Evolutionary conservation across 1,140 invertebrate genomes (phyloP).

Genomic region (Drosophila sucinea): DNA sequence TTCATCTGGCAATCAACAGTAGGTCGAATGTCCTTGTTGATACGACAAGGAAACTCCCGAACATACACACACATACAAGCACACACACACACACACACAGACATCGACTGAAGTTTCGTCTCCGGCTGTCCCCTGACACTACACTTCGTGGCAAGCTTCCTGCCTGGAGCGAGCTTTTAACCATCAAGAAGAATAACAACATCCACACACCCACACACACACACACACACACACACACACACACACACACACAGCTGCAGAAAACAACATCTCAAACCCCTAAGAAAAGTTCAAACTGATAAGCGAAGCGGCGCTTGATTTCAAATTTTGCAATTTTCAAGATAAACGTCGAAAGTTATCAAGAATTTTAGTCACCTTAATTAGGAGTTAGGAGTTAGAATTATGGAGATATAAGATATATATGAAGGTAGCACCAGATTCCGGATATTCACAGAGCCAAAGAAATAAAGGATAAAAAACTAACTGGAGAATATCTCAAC

Average conservation of each 20-base stretch:
- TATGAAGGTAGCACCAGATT: no score
- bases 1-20: constrained; percentile 75
- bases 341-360: no score
- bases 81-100: not conserved
- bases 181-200: constrained; percentile 36
- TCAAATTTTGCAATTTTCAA: no score
- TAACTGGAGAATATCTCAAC: no score
- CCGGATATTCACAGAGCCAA: no score
- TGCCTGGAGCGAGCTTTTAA: constrained; percentile 44
- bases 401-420: no score
- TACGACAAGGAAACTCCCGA: constrained; percentile 54
- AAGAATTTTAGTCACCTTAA: no score
- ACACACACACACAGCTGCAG: not conserved
- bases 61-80: not conserved
- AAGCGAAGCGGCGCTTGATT: not conserved
- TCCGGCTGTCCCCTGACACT: not conserved
- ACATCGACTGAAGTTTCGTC: constrained; percentile 15
- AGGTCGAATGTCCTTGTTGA: constrained; percentile 80
- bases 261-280: not conserved
- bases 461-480: no score
- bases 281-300: not conserved
- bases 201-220: constrained; percentile 13
- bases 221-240: not conserved
- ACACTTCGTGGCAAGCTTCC: not conserved
- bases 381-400: no score